Percentiles rank a stretch among this genome's conserved stretches.
These are phyloP conservation scores for Pocillopora damicornis DNA, from an alignment of 64 coral and sea anemone species.

Conservation along the genomic window DNA sequence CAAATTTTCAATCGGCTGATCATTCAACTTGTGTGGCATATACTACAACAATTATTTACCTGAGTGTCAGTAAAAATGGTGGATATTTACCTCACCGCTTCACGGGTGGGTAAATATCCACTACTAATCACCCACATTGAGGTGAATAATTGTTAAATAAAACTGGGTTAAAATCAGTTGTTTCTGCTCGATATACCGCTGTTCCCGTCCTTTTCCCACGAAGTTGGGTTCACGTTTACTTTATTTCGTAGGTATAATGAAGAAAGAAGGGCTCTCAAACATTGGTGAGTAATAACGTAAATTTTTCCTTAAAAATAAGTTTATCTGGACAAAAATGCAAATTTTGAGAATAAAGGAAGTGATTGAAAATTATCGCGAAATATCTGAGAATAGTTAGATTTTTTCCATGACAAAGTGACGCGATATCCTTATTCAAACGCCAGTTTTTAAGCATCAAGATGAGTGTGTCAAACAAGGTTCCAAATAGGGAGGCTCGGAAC, in stretches of 20 bases:
- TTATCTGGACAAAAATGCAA: slow-evolving; percentile 14
- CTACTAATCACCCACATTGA: neutral
- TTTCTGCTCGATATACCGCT: slow-evolving; percentile 24
- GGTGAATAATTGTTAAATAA: neutral
- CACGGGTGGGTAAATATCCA: neutral
- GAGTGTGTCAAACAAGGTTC: slow-evolving; percentile 10
- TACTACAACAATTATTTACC: neutral
- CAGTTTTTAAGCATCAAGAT: slow-evolving; percentile 24
- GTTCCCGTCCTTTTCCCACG: slow-evolving; percentile 13
- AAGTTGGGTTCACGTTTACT: slow-evolving; percentile 21
- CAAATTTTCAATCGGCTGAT: neutral
- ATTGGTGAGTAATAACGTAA: slow-evolving; percentile 29
- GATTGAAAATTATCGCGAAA: neutral
- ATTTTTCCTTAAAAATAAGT: slow-evolving; percentile 5
- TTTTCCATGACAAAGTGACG: slow-evolving; percentile 11
- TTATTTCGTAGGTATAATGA: slow-evolving; percentile 24
- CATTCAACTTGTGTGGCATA: slow-evolving; percentile 18
- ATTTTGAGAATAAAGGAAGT: slow-evolving; percentile 15
- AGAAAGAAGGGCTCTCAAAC: slow-evolving; percentile 23
- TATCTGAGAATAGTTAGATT: slow-evolving; percentile 19
- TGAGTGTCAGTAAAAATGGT: neutral
- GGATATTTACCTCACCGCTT: neutral
- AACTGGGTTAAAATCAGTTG: slow-evolving; percentile 14
- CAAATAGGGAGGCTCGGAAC: neutral
- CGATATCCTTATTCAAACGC: slow-evolving; percentile 20